These are phyloP conservation scores for Karalla daura DNA, from an alignment of 2,797 vertebrate genomes.

Conservation along the genomic window DNA sequence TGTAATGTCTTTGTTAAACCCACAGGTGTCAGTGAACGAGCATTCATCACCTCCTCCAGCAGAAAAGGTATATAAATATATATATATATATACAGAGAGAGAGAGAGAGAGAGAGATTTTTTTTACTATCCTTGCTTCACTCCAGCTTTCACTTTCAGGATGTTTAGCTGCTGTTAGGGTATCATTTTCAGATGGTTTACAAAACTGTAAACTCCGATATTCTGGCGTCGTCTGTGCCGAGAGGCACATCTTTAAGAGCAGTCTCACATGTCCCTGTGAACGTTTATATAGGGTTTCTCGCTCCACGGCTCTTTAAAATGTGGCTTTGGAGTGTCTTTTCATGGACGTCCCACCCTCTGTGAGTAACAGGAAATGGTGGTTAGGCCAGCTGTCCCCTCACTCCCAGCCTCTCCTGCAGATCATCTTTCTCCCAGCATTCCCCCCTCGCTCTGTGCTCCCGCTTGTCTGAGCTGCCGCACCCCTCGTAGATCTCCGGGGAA, in stretches of 20 bases:
- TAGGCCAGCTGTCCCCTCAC: conserved; percentile 79
- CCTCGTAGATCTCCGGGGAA: conserved; percentile 62
- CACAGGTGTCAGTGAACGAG: conserved; percentile 81
- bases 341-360: conserved; percentile 46
- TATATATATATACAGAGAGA: too few relatives aligned
- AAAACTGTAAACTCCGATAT: background rate
- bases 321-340: conserved; percentile 36
- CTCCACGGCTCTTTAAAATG: conserved; percentile 12
- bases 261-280: background rate
- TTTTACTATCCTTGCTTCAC: background rate
- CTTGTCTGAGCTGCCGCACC: conserved; percentile 57
- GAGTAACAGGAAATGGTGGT: conserved; percentile 75
- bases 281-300: background rate
- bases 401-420: conserved; percentile 72
- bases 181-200: background rate
- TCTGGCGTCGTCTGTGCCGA: background rate
- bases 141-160: background rate
- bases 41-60: conserved; percentile 57
- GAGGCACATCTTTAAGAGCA: background rate
- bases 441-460: conserved; percentile 32
- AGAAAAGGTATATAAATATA: conserved; percentile 71
- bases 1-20: conserved; percentile 75
- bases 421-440: conserved; percentile 75
- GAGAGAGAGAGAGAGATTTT: conserved; percentile 7
- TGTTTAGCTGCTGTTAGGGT: background rate